phyloP scores from a whole-genome alignment of 2,113 vertebrate genomes.

The Amazona vittata region DNA sequence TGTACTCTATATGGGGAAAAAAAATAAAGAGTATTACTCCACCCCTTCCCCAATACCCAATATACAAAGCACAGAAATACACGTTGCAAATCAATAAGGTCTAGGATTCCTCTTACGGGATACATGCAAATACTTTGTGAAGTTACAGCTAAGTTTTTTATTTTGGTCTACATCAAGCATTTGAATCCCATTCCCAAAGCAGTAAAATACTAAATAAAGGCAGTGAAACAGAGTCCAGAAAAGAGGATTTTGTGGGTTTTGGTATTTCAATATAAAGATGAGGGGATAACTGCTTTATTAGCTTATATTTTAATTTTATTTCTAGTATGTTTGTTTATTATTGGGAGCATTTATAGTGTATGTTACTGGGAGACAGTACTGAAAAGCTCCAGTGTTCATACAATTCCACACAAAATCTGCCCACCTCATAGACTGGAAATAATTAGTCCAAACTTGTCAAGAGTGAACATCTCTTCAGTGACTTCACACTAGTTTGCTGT shows the following conservation, averaged over 20 bases:
- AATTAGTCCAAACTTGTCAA: not conserved
- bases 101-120: not conserved
- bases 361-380: not conserved
- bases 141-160: not conserved
- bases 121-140: not conserved
- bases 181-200: not conserved
- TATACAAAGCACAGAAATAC: not conserved
- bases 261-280: conserved; percentile 4
- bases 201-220: not conserved
- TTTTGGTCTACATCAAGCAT: not conserved
- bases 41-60: not conserved
- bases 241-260: not conserved
- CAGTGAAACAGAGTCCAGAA: not conserved
- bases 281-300: not conserved
- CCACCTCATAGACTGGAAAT: not conserved
- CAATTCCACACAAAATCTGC: not conserved
- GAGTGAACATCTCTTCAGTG: not conserved
- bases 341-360: not conserved
- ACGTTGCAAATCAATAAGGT: not conserved
- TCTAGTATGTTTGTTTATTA: not conserved
- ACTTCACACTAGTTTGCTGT: not conserved
- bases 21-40: not conserved
- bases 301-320: not conserved
- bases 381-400: not conserved
- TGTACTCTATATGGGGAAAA: not conserved